Evolutionary conservation across 2,797 vertebrate species (phyloP), one percentile per base, ranked within the genome.

Genomic region (Semaprochilodus insignis): DNA sequence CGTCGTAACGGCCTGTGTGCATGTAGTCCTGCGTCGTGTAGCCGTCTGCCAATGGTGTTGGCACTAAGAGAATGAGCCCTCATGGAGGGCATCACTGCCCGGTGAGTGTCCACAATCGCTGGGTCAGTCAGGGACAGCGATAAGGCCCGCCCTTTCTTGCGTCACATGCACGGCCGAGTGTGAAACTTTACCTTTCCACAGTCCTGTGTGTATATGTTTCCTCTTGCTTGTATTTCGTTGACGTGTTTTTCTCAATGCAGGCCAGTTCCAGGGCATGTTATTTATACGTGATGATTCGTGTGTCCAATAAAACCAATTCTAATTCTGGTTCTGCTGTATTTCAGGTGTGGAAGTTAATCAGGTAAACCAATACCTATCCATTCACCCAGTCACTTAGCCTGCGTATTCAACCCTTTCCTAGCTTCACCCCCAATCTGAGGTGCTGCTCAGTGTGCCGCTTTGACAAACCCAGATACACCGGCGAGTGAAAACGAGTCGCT

Each of bases 401-500:
- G 2, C 23, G 34, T 23, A 34, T 65, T 19, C 27, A 2, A n/a
- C 34, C 19, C 73, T 66, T 63, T 67, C 72, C 13, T 25, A 27
- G 55, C 71, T 23, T 65, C 65, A 21, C 63, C 63, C 71, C 40
- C 51, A 74, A 75, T 75, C 81, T 79, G 52, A 86, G 73, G n/a
- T 60, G 80, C 80, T 21, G 67, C 78, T 75, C 70, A 51, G 69
- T 80, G 65, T 73, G 63, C 78, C 77, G 57, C 79, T 63, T 71
- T 57, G 80, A 87, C 87, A 87, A 82, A 83, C 88, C 90, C 81
- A 89, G 90, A 91, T 92, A 90, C 83, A 78, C 70, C 77, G 82
- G 81, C 83, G 86, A 85, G 86, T 91, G 90, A 90, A 93, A 93
- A 93, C 87, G 89, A 93, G 90, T 91, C 88, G 90, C 93, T 93